Evolutionary conservation across 2,888 invertebrate species (phyloP), one percentile per base, ranked within the genome.

Genomic region (Drosophila buzzatii): DNA sequence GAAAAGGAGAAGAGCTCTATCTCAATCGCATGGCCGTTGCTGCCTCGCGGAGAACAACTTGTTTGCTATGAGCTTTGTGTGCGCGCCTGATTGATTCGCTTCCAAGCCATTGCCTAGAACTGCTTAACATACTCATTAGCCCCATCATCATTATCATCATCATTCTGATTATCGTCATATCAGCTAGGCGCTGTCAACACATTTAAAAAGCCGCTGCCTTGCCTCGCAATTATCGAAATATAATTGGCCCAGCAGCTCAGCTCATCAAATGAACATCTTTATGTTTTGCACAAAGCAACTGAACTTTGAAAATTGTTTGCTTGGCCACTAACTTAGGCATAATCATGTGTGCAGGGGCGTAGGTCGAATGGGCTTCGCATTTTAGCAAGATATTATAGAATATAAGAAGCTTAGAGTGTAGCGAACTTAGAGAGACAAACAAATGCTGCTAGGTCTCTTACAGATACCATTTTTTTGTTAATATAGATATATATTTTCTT

Each of bases 221-320:
- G 76, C 72, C 70, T 76, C 66, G 70, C 82, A 89, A 89, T 89
- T 89, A 89, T 89, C 77, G 68, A 67, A 72, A 82, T 74, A 89
- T 89, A 87, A 89, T 85, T 77, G 82, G 77, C 67, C 67, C 69
- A 67, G 53, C 41, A 70, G 66, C 67, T 73, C 33, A 56, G 23
- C 66, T 37, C 68, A 75, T 67, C 76, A 76, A 56, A 67, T 68
- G 68, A 85, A 68, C 63, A 57, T 63, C 42, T 53, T 47, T 45
- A n/a, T 33, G 8, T 62, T 37, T 16, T 41, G 33, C 57, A 55
- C 61, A 27, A 14, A 18, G 23, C 35, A 55, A 53, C 20, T 66
- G 53, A 67, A 68, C 68, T 67, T 47, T 67, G 67, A 55, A 47
- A 33, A n/a, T 68, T 67, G 45, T 67, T 66, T 66, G 45, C 20